Evolutionary conservation across 2,888 invertebrate species (phyloP), one percentile per base, ranked within the genome.

Genomic region (Falcaria lacertinaria): DNA sequence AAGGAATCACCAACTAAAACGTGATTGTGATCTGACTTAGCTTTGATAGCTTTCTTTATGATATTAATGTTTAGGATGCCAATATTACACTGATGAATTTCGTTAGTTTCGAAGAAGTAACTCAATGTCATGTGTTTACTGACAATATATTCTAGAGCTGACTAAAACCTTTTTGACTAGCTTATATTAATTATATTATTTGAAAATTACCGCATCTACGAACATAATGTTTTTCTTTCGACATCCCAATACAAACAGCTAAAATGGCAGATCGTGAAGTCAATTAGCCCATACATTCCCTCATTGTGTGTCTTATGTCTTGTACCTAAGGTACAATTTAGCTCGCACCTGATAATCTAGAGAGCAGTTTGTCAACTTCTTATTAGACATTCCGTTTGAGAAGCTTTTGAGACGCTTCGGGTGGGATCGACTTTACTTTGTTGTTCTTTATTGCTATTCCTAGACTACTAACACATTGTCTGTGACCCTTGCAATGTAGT

Each of bases 381-480:
- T 65, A 64, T 69, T 67, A 68, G 44, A 52, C 49, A 69, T 69
- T 70, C 67, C 52, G 60, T 64, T 66, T 69, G 54, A 35, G 37
- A 22, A 44, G 44, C 43, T 49, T 57, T 56, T 52, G 49, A 50
- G 34, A 38, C 38, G 48, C 41, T 39, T 43, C 45, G 7, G 42
- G 11, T 13, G 13, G 36, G 25, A 37, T 37, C 22, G 22, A 14
- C 22, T 22, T 22, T 14, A 25, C 37, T 22, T 22, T 37, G 28
- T 28, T 28, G 28, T 11, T 3, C 11, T 3, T 3, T 11, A 22
- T 22, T 6, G 22, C 6, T n/a, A n/a, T n/a, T n/a, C n/a, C n/a
- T n/a, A n/a, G n/a, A n/a, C n/a, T n/a, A n/a, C n/a, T n/a, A n/a
- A n/a, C n/a, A n/a, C n/a, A n/a, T n/a, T n/a, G n/a, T n/a, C n/a